Conservation (phyloP, 1,140 invertebrate genomes). For the Trichoplusia ni region DNA sequence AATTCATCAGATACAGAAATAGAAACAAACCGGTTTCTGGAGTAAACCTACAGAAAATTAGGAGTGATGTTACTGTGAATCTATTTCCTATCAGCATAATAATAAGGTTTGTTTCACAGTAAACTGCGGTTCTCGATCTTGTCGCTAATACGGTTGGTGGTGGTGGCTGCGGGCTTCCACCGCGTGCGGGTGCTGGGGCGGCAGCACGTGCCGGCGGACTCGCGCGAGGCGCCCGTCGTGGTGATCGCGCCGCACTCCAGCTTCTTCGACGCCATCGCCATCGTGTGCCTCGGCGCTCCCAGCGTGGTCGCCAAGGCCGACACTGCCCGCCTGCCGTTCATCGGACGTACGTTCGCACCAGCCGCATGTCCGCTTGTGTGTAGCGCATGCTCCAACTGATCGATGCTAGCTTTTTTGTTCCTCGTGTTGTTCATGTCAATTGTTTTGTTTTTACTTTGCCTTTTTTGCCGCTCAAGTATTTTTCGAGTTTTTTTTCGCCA, state of each 20-base stretch:
- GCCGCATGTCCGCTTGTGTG: constrained; percentile 9
- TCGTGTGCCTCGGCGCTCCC: constrained; percentile 90
- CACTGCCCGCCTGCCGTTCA: constrained; percentile 89
- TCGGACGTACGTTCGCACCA: constrained; percentile 88
- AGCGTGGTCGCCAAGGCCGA: constrained; percentile 94
- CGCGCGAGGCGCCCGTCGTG: constrained; percentile 90
- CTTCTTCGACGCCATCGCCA: constrained; percentile 93
- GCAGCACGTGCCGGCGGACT: constrained; percentile 50
- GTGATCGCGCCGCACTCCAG: constrained; percentile 95
- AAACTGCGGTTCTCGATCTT: constrained; percentile 84
- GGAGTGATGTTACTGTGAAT: no score
- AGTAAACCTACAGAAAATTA: no score
- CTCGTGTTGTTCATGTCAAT: background rate
- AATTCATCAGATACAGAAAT: no score
- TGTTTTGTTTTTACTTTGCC: background rate
- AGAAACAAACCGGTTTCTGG: no score
- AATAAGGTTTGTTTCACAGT: constrained; percentile 55
- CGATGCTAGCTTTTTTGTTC: background rate
- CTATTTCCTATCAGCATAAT: background rate
- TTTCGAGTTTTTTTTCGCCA: background rate
- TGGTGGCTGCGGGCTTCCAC: constrained; percentile 91
- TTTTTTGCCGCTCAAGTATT: background rate
- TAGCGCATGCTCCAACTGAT: background rate
- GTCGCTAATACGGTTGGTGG: constrained; percentile 86
- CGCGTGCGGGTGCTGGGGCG: constrained; percentile 59